phyloP scores from a whole-genome alignment of 2,113 vertebrate genomes.

The Syngnathus floridae region DNA sequence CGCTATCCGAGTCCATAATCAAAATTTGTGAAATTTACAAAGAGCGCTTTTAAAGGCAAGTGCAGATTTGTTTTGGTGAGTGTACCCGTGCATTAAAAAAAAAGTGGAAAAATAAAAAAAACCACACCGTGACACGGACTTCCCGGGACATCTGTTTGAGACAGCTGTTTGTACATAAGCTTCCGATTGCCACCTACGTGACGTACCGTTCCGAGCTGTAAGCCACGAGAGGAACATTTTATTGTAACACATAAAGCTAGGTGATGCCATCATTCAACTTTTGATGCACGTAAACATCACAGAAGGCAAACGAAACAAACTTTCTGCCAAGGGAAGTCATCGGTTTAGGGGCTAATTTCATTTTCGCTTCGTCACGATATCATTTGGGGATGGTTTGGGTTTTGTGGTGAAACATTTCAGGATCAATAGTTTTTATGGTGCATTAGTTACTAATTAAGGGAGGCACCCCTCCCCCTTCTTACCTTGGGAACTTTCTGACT shows the following conservation, averaged over 20 bases:
- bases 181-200: conserved; percentile 29
- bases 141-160: conserved; percentile 66
- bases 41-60: conserved; percentile 54
- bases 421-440: neutral
- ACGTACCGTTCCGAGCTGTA: conserved; percentile 5
- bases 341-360: neutral
- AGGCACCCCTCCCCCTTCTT: neutral
- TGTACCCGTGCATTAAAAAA: conserved; percentile 45
- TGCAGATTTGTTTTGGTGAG: conserved; percentile 51
- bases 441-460: neutral
- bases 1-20: conserved; percentile 43
- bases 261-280: neutral
- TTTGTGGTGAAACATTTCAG: neutral
- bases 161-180: conserved; percentile 58
- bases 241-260: conserved; percentile 19
- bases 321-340: neutral
- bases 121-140: conserved; percentile 17
- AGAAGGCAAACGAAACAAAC: neutral
- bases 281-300: conserved; percentile 1
- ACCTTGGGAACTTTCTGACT: no score
- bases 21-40: conserved; percentile 49
- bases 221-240: conserved; percentile 8
- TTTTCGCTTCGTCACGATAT: neutral
- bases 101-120: neutral
- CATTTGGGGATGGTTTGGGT: neutral